These are phyloP conservation scores for Zeuzera pyrina DNA, from an alignment of 2,888 invertebrate species.

Conservation along the genomic window DNA sequence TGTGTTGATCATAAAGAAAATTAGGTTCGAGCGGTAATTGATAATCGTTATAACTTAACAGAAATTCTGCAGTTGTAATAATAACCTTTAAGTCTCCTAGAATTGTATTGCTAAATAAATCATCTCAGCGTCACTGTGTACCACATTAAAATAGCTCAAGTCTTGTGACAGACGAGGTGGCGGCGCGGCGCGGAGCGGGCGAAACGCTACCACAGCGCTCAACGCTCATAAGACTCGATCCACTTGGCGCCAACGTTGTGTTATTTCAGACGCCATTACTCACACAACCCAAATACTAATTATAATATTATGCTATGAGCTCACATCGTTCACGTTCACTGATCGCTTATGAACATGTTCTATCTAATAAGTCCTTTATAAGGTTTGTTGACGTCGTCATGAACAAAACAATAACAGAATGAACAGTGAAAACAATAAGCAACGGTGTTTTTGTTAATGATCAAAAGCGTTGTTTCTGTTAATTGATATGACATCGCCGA, in stretches of 20 bases:
- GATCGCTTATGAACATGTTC: constrained; percentile 39
- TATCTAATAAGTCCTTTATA: too few relatives aligned
- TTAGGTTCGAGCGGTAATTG: too few relatives aligned
- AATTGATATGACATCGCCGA: too few relatives aligned
- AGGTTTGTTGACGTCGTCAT: too few relatives aligned
- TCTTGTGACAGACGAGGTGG: constrained; percentile 65
- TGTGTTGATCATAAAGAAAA: too few relatives aligned
- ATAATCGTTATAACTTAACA: too few relatives aligned
- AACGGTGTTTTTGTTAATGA: too few relatives aligned
- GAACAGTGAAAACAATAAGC: too few relatives aligned
- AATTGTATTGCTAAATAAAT: constrained; percentile 42
- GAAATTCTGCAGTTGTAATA: constrained; percentile 16
- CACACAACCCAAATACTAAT: constrained; percentile 67
- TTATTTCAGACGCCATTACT: constrained; percentile 71
- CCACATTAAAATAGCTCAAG: constrained; percentile 39
- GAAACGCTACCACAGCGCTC: constrained; percentile 8
- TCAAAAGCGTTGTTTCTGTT: too few relatives aligned
- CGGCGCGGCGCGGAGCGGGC: constrained; percentile 22
- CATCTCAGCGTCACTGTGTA: constrained; percentile 27
- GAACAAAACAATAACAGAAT: too few relatives aligned
- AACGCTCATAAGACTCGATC: constrained; percentile 33
- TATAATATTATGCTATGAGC: constrained; percentile 59
- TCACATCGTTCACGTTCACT: constrained; percentile 43
- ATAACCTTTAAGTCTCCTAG: constrained; percentile 30
- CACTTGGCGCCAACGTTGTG: constrained; percentile 67